Evolutionary conservation across 2,797 vertebrate species (phyloP).

Genomic region (Oreonectes daqikongensis): DNA sequence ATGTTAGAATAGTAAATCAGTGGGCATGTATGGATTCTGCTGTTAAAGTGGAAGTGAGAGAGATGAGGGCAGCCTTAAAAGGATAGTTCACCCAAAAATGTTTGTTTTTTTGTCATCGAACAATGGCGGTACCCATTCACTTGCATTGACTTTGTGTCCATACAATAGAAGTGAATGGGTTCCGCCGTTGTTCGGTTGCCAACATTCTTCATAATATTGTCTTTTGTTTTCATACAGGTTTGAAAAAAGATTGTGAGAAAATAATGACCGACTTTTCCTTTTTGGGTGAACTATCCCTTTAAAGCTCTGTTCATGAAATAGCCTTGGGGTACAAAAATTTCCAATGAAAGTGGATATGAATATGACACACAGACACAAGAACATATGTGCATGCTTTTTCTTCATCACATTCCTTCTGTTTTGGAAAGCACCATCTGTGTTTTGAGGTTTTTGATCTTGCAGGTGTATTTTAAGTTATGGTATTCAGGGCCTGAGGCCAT

Average conservation of each 20-base stretch:
- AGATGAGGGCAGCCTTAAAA: background rate
- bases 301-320: no score
- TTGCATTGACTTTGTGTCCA: no score
- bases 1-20: background rate
- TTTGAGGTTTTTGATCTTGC: constrained; percentile 37
- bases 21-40: background rate
- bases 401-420: constrained; percentile 10
- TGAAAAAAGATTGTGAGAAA: no score
- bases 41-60: background rate
- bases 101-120: no score
- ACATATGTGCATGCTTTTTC: constrained; percentile 1
- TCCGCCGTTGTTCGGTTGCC: no score
- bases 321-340: background rate
- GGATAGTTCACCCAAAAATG: no score
- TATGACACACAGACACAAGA: background rate
- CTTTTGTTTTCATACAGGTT: no score
- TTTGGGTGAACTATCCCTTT: no score
- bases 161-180: no score
- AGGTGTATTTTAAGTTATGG: constrained; percentile 45
- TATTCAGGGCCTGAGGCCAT: constrained; percentile 47
- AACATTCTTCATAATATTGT: no score
- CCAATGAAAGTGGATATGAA: background rate
- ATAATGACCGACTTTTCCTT: no score
- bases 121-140: no score
- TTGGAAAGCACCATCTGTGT: constrained; percentile 36